Percentiles rank a stretch among this genome's conserved stretches.
These are phyloP conservation scores for Perca schrenkii DNA, from an alignment of 2,113 vertebrate species.

Conservation along the genomic window DNA sequence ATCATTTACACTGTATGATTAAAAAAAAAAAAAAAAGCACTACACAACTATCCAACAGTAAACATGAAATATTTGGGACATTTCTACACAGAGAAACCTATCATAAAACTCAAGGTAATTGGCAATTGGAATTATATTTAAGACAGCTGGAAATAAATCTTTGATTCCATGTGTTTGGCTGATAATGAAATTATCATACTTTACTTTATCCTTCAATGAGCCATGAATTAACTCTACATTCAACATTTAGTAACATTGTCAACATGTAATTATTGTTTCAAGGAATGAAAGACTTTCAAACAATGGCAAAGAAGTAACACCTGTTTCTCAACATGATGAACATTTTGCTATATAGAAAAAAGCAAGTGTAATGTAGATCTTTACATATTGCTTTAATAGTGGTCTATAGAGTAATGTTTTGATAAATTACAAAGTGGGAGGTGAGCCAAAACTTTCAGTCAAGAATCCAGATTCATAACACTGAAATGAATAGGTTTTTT, in stretches of 20 bases:
- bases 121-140: slow-evolving; percentile 78
- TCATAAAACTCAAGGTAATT: slow-evolving; percentile 68
- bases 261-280: slow-evolving; percentile 26
- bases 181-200: slow-evolving; percentile 42
- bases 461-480: slow-evolving; percentile 14
- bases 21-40: slow-evolving; percentile 34
- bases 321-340: slow-evolving; percentile 13
- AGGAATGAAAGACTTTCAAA: slow-evolving; percentile 42
- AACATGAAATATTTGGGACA: slow-evolving; percentile 53
- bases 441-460: slow-evolving; percentile 14
- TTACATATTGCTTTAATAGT: slow-evolving; percentile 66
- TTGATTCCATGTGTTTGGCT: slow-evolving; percentile 70
- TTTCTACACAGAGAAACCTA: slow-evolving; percentile 52
- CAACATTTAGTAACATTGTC: slow-evolving; percentile 31
- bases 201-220: slow-evolving; percentile 4
- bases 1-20: slow-evolving; percentile 29
- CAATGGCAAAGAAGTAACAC: slow-evolving; percentile 4
- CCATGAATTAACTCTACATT: slow-evolving; percentile 7
- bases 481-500: slow-evolving; percentile 17
- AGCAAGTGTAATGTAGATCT: slow-evolving; percentile 27
- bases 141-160: slow-evolving; percentile 59
- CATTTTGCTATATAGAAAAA: slow-evolving; percentile 14
- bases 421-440: slow-evolving; percentile 16
- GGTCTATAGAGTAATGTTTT: slow-evolving; percentile 21
- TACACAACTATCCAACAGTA: slow-evolving; percentile 48